Evolutionary conservation across 2,113 vertebrate genomes (phyloP).

Genomic region (Petrocephalus zakoni): DNA sequence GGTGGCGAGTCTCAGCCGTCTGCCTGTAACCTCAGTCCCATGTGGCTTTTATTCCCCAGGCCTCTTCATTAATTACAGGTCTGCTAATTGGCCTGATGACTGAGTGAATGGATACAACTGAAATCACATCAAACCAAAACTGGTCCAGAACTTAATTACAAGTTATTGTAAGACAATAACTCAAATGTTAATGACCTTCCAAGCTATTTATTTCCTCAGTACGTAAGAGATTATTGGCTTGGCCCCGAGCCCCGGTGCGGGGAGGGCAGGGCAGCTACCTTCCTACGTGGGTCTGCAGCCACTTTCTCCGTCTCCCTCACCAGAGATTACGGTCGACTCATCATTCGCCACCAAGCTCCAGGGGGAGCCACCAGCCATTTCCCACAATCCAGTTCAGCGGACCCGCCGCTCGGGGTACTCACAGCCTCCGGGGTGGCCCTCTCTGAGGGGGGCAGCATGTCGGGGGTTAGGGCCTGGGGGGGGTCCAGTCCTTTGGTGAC

Average conservation of each 20-base stretch:
- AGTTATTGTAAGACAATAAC: background rate
- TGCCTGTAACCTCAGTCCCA: background rate
- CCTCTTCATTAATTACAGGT: background rate
- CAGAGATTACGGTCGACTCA: background rate
- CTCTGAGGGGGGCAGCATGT: conserved; percentile 93
- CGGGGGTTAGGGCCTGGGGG: conserved; percentile 75
- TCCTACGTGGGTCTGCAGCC: background rate
- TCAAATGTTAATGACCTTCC: background rate
- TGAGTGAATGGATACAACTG: background rate
- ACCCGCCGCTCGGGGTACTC: conserved; percentile 43
- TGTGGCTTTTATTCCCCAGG: background rate
- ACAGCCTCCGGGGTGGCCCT: conserved; percentile 65
- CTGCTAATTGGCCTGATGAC: background rate
- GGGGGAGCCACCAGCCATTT: background rate
- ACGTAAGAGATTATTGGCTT: background rate
- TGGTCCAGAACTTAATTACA: background rate
- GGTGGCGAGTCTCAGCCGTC: background rate
- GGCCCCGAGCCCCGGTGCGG: background rate
- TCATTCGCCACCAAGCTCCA: background rate
- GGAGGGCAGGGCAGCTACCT: background rate
- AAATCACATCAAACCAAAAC: background rate
- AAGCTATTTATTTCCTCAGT: background rate
- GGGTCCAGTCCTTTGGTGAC: conserved; percentile 85
- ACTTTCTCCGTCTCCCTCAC: background rate
- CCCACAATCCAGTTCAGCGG: background rate